A percentile compares a stretch with the other conserved stretches of the same genome.
Conservation (phyloP, 2,797 vertebrate genomes). For the Myotis daubentonii region DNA sequence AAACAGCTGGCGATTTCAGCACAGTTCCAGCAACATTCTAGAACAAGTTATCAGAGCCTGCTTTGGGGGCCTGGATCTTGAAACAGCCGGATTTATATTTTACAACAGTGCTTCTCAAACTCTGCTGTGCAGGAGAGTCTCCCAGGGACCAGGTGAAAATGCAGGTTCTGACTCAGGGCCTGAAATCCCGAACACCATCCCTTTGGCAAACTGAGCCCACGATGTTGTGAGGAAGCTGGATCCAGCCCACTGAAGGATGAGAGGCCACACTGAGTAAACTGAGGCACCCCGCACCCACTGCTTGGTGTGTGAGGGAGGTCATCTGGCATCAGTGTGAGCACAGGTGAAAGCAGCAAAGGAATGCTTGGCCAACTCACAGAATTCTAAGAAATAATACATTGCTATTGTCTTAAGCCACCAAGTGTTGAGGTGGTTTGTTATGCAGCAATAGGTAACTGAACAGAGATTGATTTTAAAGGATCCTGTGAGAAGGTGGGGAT, state of each 20-base stretch:
- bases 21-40: background rate
- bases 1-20: background rate
- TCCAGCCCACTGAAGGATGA: background rate
- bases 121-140: background rate
- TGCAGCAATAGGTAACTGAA: background rate
- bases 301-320: background rate
- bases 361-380: background rate
- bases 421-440: background rate
- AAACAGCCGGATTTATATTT: background rate
- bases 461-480: background rate
- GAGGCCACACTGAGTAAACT: background rate
- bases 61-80: background rate
- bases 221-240: background rate
- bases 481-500: background rate
- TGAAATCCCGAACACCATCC: background rate
- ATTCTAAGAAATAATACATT: background rate
- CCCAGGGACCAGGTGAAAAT: background rate
- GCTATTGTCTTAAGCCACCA: background rate
- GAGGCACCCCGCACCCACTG: background rate
- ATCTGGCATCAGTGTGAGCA: background rate
- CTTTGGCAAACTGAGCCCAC: background rate
- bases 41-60: background rate
- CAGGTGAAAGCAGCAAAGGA: background rate
- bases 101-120: background rate
- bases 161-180: background rate